Evolutionary conservation across 1,140 invertebrate genomes (phyloP), one percentile per base, ranked within the genome.

Genomic region (Trichomalopsis sarcophagae): DNA sequence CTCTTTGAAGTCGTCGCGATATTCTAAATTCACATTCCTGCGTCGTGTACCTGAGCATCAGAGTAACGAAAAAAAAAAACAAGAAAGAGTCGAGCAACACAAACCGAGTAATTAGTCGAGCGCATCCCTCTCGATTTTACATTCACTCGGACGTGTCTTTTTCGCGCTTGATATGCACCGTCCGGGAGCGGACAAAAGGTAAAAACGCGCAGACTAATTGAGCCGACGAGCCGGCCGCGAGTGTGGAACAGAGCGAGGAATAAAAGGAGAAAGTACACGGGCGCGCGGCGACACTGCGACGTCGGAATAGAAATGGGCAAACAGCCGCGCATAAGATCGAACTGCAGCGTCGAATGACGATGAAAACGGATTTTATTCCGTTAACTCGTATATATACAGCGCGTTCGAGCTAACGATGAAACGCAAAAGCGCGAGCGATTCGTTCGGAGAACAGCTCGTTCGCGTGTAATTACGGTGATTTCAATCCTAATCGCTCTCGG

Each of bases 231-330:
- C 40, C 40, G 9, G 40, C 27, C 27, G 50, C 17, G 4, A 13
- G 14, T 17, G 17, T 0, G 2, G 50, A 36, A 4, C 33, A 55
- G 50, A 55, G 17, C 17, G 36, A 14, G 27, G 36, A 73, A 81
- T 30, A 81, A 81, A 69, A 81, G 68, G 47, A 47, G 40, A 81
- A 55, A 73, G 69, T 71, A 40, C 55, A n/a, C 55, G 7, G 14
- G 6, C 4, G 17, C 55, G 55, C 50, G 7, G 55, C 6, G 55
- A 62, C 55, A 62, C 44, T 6, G 27, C 27, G 69, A 50, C 36
- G 44, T 73, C 27, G 27, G 62, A 81, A 81, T 81, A 55, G 80
- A 74, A 81, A 73, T 55, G 74, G 44, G 17, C 10, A 81, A 69
- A 71, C 14, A 62, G 55, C 0, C 21, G 55, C 11, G 50, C 50